These are phyloP conservation scores for Globodera ellingtonae DNA, from an alignment of 1,140 invertebrate genomes.

Conservation along the genomic window DNA sequence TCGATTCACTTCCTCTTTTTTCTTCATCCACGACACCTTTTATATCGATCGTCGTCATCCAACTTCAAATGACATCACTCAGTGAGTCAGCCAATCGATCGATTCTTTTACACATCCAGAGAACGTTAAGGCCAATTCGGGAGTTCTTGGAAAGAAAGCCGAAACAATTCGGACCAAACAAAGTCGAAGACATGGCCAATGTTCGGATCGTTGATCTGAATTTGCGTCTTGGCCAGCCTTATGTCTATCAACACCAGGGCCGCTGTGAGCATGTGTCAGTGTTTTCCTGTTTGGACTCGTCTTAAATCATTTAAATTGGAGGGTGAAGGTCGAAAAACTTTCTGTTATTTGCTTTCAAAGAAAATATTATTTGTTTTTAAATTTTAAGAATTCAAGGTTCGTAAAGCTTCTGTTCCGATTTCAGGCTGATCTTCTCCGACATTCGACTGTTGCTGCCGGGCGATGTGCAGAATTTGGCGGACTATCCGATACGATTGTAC, in stretches of 20 bases:
- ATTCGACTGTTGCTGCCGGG: conserved; percentile 45
- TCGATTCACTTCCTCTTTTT: conserved; percentile 66
- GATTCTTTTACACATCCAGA: background rate
- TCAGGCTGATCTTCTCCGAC: conserved; percentile 65
- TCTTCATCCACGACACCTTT: conserved; percentile 68
- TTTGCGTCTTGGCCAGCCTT: conserved; percentile 67
- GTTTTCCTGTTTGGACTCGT: too few relatives aligned
- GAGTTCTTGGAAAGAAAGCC: conserved; percentile 62
- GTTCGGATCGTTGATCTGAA: conserved; percentile 66
- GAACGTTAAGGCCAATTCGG: conserved; percentile 58
- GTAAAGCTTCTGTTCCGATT: conserved; percentile 21
- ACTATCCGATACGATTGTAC: conserved; percentile 54
- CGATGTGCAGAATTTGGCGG: conserved; percentile 46
- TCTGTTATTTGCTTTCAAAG: too few relatives aligned
- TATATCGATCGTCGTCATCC: conserved; percentile 66
- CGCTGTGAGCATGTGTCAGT: conserved; percentile 67
- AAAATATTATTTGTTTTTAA: too few relatives aligned
- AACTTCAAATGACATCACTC: conserved; percentile 65
- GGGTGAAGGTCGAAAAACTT: too few relatives aligned
- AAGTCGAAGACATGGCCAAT: conserved; percentile 64
- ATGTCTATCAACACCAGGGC: conserved; percentile 67
- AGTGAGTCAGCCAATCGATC: conserved; percentile 46
- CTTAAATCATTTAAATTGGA: too few relatives aligned
- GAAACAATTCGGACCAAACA: conserved; percentile 49
- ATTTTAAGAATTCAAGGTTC: too few relatives aligned